A percentile compares a stretch with the other conserved stretches of the same genome.
These are phyloP conservation scores for Saguinus oedipus DNA, from an alignment of 2,797 vertebrate species.

Conservation along the genomic window DNA sequence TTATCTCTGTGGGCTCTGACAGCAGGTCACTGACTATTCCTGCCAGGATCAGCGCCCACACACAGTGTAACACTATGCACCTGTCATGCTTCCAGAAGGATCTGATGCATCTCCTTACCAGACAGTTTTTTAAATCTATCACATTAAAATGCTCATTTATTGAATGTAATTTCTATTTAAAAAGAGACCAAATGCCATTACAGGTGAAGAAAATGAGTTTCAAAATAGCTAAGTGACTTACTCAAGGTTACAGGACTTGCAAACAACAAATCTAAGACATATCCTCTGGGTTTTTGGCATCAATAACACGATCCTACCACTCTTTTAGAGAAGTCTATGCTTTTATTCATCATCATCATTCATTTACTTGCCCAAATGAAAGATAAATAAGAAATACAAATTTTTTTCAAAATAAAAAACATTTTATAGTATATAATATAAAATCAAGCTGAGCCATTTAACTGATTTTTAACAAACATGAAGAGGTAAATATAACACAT, in stretches of 20 bases:
- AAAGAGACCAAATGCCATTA: neutral
- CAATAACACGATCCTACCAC: neutral
- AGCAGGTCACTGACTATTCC: neutral
- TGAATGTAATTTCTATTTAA: neutral
- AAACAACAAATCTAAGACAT: neutral
- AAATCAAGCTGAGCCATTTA: neutral
- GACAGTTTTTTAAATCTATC: neutral
- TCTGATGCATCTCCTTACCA: neutral
- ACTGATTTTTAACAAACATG: neutral
- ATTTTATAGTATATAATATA: neutral
- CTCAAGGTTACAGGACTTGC: neutral
- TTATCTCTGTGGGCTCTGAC: neutral
- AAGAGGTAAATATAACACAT: neutral
- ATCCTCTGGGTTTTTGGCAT: neutral
- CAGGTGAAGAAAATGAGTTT: neutral
- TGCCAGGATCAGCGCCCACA: neutral
- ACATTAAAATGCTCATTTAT: neutral
- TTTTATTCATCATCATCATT: accelerated
- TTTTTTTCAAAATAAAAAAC: neutral
- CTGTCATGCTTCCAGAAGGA: neutral
- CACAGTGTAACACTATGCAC: neutral
- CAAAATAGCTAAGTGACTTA: neutral
- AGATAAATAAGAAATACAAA: neutral
- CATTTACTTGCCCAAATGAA: neutral
- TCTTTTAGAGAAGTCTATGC: neutral